phyloP scores from a whole-genome alignment of 2,888 invertebrate species.

The Drosophila mulleri region DNA sequence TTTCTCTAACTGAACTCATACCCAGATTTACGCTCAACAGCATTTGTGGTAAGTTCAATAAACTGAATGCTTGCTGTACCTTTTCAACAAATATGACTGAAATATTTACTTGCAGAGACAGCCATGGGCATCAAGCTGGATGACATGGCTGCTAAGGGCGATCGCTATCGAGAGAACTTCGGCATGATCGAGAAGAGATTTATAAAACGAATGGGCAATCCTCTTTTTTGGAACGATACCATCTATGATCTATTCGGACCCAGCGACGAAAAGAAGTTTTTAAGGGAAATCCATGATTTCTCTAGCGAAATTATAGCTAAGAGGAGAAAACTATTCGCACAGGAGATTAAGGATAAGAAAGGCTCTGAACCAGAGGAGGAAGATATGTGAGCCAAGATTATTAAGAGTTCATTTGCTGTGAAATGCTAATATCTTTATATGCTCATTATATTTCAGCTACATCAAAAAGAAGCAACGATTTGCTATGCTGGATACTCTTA shows the following conservation, averaged over 20 bases:
- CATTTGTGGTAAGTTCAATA: slow-evolving; percentile 69
- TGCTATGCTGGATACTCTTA: slow-evolving; percentile 79
- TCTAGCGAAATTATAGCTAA: slow-evolving; percentile 81
- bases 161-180: slow-evolving; percentile 71
- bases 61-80: background rate
- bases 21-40: slow-evolving; percentile 80
- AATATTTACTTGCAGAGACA: slow-evolving; percentile 60
- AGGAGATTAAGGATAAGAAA: slow-evolving; percentile 32
- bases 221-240: slow-evolving; percentile 52
- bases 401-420: no score
- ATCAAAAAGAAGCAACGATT: slow-evolving; percentile 70
- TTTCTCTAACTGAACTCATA: slow-evolving; percentile 71
- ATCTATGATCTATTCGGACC: slow-evolving; percentile 60
- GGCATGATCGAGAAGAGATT: slow-evolving; percentile 71
- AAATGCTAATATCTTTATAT: background rate
- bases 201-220: slow-evolving; percentile 68
- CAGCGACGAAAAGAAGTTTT: slow-evolving; percentile 44
- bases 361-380: slow-evolving; percentile 30
- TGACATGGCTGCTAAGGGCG: slow-evolving; percentile 73
- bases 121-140: slow-evolving; percentile 79
- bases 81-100: no score
- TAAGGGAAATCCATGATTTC: slow-evolving; percentile 71
- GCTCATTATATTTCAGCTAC: slow-evolving; percentile 47
- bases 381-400: slow-evolving; percentile 39
- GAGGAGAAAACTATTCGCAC: slow-evolving; percentile 57